Conservation (phyloP, 2,888 invertebrate genomes). For the Hyalella azteca region DNA sequence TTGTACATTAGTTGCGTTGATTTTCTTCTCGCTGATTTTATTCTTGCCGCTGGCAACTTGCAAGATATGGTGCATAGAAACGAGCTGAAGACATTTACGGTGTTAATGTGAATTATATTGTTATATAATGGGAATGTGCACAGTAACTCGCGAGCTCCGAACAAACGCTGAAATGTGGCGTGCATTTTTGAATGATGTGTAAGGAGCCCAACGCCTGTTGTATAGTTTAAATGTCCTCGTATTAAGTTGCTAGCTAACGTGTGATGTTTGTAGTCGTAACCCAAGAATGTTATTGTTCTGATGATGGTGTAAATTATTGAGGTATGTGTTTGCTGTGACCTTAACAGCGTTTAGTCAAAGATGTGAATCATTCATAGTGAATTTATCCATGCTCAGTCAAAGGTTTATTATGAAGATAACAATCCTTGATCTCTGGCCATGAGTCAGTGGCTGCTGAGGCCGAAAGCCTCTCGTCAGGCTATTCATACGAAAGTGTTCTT, state of each 20-base stretch:
- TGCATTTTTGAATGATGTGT: background rate
- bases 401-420: background rate
- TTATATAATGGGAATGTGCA: background rate
- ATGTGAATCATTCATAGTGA: background rate
- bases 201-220: background rate
- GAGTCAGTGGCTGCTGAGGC: no score
- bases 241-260: conserved; percentile 19
- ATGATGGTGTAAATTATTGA: background rate
- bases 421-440: background rate
- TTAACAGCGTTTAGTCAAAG: background rate
- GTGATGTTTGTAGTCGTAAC: background rate
- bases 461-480: background rate
- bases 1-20: conserved; percentile 8
- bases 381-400: background rate
- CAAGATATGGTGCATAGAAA: no score
- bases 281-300: background rate
- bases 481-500: background rate
- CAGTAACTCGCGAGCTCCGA: conserved; percentile 11
- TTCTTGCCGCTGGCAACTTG: no score
- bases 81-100: no score
- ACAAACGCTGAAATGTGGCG: conserved; percentile 11
- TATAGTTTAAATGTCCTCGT: conserved; percentile 3
- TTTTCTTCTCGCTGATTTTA: background rate
- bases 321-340: background rate
- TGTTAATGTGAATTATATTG: no score